Evolutionary conservation across 2,888 invertebrate genomes (phyloP).

Genomic region (Heliconius cydno): DNA sequence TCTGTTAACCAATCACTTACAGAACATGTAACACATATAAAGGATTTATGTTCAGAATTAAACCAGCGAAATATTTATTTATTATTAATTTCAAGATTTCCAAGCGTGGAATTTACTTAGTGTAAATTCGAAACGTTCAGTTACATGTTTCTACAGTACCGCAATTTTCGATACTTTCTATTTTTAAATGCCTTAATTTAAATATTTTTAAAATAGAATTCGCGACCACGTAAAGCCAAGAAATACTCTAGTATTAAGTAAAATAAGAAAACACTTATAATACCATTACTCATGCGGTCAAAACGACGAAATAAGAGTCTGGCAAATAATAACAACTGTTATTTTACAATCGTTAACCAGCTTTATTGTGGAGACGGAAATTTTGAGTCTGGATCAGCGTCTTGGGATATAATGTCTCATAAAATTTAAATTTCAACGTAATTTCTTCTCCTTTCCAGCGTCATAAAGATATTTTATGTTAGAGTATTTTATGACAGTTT

Average conservation of each 20-base stretch:
- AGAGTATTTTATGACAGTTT: slow-evolving; percentile 1
- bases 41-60: no score
- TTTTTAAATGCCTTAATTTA: no score
- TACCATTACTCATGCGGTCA: neutral
- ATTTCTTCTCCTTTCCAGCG: slow-evolving; percentile 18
- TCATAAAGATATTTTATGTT: slow-evolving; percentile 20
- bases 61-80: no score
- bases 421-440: slow-evolving; percentile 64
- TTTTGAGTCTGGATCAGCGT: slow-evolving; percentile 48
- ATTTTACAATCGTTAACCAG: slow-evolving; percentile 65
- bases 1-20: no score
- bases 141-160: no score
- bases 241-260: neutral
- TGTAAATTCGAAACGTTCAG: no score
- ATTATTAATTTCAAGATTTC: no score
- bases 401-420: slow-evolving; percentile 58
- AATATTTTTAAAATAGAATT: no score
- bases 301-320: slow-evolving; percentile 1
- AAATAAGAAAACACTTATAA: neutral
- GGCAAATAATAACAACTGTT: slow-evolving; percentile 5
- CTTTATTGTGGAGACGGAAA: slow-evolving; percentile 62
- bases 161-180: no score
- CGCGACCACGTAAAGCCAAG: no score
- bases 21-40: no score
- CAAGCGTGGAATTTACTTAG: no score